These are phyloP conservation scores for Hemitrygon akajei DNA, from an alignment of 2,797 vertebrate genomes.

Conservation along the genomic window DNA sequence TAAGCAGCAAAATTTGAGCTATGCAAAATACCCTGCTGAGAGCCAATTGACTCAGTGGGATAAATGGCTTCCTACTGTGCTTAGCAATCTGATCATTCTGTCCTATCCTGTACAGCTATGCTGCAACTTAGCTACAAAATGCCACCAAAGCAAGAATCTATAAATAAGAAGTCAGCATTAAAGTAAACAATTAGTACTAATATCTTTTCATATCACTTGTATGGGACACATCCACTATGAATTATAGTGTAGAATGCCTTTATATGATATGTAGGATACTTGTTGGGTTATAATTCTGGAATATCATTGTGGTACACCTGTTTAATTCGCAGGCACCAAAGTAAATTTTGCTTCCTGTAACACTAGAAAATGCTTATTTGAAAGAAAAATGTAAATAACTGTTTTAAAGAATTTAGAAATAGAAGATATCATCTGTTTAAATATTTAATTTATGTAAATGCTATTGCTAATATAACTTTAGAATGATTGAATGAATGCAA, in stretches of 20 bases:
- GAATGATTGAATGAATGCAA: not conserved
- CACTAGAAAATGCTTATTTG: not conserved
- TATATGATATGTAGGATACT: not conserved
- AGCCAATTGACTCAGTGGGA: no score
- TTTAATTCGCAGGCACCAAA: not conserved
- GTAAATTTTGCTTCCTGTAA: not conserved
- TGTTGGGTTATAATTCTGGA: not conserved
- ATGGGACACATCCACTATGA: not conserved
- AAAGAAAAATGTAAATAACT: not conserved
- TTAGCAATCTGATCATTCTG: no score
- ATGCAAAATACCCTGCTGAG: not conserved
- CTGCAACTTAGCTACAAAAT: not conserved
- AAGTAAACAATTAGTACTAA: not conserved
- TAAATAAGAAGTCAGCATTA: not conserved
- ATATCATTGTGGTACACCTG: not conserved
- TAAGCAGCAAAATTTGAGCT: no score
- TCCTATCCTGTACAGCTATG: not conserved
- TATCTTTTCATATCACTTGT: not conserved
- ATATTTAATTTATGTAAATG: not conserved
- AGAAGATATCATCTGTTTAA: not conserved
- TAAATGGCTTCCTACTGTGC: no score
- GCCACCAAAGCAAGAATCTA: not conserved
- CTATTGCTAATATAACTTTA: not conserved
- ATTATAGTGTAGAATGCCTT: not conserved
- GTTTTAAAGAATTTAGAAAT: not conserved